phyloP scores from a whole-genome alignment of 2,888 invertebrate species.

The Cenopis cana region DNA sequence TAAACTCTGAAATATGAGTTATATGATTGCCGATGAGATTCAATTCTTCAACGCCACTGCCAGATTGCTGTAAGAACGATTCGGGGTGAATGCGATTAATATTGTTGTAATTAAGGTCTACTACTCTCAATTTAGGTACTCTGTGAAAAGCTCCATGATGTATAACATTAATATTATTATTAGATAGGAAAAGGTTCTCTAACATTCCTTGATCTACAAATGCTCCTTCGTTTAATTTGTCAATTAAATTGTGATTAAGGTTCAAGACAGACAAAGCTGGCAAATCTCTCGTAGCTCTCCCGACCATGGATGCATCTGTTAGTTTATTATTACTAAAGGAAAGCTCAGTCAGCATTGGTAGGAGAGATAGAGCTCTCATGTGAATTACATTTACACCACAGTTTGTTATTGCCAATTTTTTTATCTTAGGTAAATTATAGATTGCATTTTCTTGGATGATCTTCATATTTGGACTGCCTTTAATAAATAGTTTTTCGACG shows the following conservation, averaged over 20 bases:
- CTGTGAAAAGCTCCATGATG: slow-evolving; percentile 93
- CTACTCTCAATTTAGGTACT: slow-evolving; percentile 88
- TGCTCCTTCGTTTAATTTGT: slow-evolving; percentile 89
- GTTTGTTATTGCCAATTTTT: slow-evolving; percentile 89
- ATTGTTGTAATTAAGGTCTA: slow-evolving; percentile 91
- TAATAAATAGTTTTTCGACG: slow-evolving; percentile 90
- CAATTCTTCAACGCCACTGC: slow-evolving; percentile 91
- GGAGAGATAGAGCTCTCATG: slow-evolving; percentile 89
- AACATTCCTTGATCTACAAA: slow-evolving; percentile 91
- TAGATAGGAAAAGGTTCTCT: slow-evolving; percentile 87
- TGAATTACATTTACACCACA: slow-evolving; percentile 92
- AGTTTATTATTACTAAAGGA: slow-evolving; percentile 90
- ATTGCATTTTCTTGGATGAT: slow-evolving; percentile 90
- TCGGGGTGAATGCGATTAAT: slow-evolving; percentile 92
- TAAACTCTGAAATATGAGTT: slow-evolving; percentile 89
- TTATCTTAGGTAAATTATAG: slow-evolving; percentile 88
- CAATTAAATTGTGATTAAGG: slow-evolving; percentile 89
- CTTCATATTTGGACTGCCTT: slow-evolving; percentile 87
- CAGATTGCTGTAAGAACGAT: slow-evolving; percentile 90
- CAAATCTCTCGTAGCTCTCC: slow-evolving; percentile 90
- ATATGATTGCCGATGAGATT: slow-evolving; percentile 91
- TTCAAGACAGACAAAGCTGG: slow-evolving; percentile 89
- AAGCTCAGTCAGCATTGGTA: slow-evolving; percentile 89
- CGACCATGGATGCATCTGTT: slow-evolving; percentile 92
- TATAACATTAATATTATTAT: slow-evolving; percentile 90